Percentiles rank a stretch among this genome's conserved stretches.
phyloP scores from a whole-genome alignment of 2,113 vertebrate species.

The Herpetotheres cachinnans region DNA sequence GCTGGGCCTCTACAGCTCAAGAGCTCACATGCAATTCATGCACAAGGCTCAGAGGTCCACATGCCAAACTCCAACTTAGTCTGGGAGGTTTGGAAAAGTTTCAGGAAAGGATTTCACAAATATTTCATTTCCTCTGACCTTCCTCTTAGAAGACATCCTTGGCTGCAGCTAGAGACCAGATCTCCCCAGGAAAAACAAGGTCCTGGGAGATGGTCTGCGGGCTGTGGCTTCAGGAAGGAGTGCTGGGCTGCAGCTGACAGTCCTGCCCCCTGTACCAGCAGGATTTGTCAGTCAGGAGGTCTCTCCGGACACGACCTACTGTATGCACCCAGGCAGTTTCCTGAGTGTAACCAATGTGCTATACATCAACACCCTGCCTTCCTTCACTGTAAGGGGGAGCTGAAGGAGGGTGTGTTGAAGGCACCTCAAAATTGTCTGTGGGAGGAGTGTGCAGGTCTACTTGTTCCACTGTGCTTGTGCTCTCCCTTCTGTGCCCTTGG shows the following conservation, averaged over 20 bases:
- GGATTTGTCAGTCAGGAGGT: background rate
- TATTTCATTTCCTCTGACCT: constrained; percentile 54
- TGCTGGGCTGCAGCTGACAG: background rate
- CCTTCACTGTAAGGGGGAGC: background rate
- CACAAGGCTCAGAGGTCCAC: constrained; percentile 21
- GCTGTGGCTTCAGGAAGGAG: background rate
- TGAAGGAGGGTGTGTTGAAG: background rate
- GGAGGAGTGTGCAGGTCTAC: background rate
- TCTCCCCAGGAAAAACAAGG: background rate
- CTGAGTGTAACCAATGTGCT: background rate
- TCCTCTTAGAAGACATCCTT: background rate
- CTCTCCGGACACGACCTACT: background rate
- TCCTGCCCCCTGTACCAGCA: background rate
- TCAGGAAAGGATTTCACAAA: constrained; percentile 43
- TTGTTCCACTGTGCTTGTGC: background rate
- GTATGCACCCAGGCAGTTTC: background rate
- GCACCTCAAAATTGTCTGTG: background rate
- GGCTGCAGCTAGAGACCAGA: background rate
- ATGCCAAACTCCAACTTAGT: constrained; percentile 29
- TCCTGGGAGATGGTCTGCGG: background rate
- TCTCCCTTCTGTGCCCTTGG: background rate
- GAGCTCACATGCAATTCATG: constrained; percentile 53
- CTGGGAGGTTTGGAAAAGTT: constrained; percentile 40
- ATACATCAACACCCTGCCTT: background rate
- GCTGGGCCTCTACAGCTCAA: background rate